Base-by-base conservation (phyloP, 2,888 invertebrate genomes). In the Gordius sp. region DNA sequence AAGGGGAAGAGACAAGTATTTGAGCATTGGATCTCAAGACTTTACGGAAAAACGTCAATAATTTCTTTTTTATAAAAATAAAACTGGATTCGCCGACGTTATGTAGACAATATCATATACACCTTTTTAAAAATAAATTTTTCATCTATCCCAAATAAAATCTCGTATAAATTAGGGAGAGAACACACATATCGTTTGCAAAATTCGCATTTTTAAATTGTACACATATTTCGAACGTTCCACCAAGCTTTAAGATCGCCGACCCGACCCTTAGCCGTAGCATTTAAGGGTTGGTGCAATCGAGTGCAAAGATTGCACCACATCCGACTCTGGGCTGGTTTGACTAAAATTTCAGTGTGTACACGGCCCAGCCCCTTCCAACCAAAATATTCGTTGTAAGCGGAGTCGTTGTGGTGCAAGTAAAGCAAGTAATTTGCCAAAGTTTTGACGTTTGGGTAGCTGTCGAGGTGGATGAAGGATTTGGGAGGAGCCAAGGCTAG, bases 381-480 rank as follows among this genome's bases (percentile, higher is more conserved):
- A n/a, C 20, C 47, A 20, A 47, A 47, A 47, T 47, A 47, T 47
- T 47, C 4, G 16, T 8, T 4, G 47, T 47, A 47, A 18, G 4
- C 16, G 4, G 47, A 18, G 23, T 47, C 47, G 20, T 47, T 47
- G 23, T 13, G 4, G 20, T 47, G 39, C 39, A 8, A 8, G 39
- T 13, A 13, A 13, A 47, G 23, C 4, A n/a, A n/a, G 23, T n/a
- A 20, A n/a, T 47, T 47, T 8, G 13, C 4, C 4, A 47, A 8
- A 20, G 16, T 47, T 20, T 23, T 18, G 23, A 33, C 8, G 8
- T 33, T 33, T 33, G 8, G n/a, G n/a, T 4, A 47, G 4, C 20
- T 4, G 47, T 47, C 55, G 4, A 28, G 4, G 20, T 54, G 55
- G 8, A 54, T 54, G 55, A 54, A 54, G 24, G 55, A 54, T 8